A percentile compares a stretch with the other conserved stretches of the same genome.
phyloP scores from a whole-genome alignment of 2,113 vertebrate genomes.

The Paraplagusia blochii region DNA sequence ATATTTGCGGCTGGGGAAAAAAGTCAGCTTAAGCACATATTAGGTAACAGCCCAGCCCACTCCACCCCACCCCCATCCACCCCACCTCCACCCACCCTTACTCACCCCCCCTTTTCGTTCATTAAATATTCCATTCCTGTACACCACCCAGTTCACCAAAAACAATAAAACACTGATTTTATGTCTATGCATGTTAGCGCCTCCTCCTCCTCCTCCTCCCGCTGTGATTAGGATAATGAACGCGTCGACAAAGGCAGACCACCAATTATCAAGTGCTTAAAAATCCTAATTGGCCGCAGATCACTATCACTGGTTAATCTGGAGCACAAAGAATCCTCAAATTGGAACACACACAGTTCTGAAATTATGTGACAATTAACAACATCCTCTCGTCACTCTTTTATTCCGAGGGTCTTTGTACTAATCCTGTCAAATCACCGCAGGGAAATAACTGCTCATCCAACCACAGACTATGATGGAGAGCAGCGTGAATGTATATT shows the following conservation, averaged over 20 bases:
- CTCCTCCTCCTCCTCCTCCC: conserved; percentile 41
- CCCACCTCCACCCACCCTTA: background rate
- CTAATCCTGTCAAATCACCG: background rate
- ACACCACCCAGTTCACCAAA: conserved; percentile 57
- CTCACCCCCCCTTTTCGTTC: background rate
- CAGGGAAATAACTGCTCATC: no score
- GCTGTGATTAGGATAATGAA: conserved; percentile 54
- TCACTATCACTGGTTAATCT: conserved; percentile 46
- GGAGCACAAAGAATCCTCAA: conserved; percentile 36
- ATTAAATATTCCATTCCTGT: conserved; percentile 31
- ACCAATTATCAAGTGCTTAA: conserved; percentile 53
- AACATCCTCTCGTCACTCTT: conserved; percentile 14
- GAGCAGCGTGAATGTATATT: no score
- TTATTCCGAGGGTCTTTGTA: conserved; percentile 30
- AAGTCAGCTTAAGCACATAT: conserved; percentile 43
- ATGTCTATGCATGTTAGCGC: conserved; percentile 41
- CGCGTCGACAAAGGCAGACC: conserved; percentile 40
- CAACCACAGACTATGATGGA: no score
- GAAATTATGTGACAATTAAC: conserved; percentile 36
- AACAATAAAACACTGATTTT: conserved; percentile 60
- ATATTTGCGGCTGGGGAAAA: conserved; percentile 30
- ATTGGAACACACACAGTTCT: conserved; percentile 2
- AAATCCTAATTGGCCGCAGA: conserved; percentile 57
- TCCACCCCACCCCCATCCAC: background rate
- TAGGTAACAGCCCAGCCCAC: conserved; percentile 49